These are phyloP conservation scores for Rhegmatorhina hoffmannsi DNA, from an alignment of 2,113 vertebrate species.

Conservation along the genomic window DNA sequence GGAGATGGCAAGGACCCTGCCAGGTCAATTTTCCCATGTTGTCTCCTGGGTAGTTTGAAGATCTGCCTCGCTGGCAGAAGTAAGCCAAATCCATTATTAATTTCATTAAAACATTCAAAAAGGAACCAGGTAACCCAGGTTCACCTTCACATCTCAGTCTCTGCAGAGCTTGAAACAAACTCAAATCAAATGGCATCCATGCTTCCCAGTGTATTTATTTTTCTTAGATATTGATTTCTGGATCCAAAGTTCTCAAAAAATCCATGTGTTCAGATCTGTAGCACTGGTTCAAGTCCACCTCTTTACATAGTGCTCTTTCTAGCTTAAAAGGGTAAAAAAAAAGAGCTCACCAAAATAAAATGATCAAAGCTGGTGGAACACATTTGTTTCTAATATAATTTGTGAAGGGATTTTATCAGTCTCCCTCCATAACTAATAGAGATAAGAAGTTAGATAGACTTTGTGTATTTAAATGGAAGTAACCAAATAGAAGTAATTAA, in stretches of 20 bases:
- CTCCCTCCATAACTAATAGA: neutral
- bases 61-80: neutral
- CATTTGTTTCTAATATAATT: slow-evolving; percentile 37
- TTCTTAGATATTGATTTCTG: slow-evolving; percentile 5
- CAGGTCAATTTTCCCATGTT: neutral
- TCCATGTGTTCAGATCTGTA: neutral
- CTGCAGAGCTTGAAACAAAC: neutral
- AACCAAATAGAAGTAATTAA: slow-evolving; percentile 17
- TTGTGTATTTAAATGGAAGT: neutral
- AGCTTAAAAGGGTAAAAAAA: slow-evolving; percentile 13
- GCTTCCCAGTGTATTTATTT: neutral
- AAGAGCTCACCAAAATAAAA: neutral
- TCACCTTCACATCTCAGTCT: neutral
- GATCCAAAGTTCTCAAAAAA: neutral
- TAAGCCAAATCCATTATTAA: neutral
- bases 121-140: neutral
- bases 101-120: neutral
- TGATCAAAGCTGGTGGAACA: slow-evolving; percentile 30
- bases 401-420: slow-evolving; percentile 26
- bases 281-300: neutral
- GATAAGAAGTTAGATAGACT: neutral
- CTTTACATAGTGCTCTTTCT: neutral
- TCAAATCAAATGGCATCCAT: neutral
- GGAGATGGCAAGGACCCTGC: neutral
- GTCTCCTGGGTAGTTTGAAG: neutral